Base-by-base conservation (phyloP, 64 coral and sea anemone genomes). In the Dendrophyllia cribrosa region DNA sequence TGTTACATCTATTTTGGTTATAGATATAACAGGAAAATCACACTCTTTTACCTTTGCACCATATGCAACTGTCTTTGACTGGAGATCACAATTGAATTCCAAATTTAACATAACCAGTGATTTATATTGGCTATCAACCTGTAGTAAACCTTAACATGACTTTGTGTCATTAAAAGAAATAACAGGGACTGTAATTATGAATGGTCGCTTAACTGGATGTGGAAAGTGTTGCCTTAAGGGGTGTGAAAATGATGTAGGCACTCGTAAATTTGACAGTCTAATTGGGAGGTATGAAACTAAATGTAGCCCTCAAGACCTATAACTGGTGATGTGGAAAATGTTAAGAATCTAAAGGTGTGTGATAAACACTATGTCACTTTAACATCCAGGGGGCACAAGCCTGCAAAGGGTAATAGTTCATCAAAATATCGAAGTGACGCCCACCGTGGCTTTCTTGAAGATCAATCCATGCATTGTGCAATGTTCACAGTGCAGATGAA, bases 361-460 rank as follows among this genome's bases (percentile, higher is more conserved):
- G 73, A 51, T 75, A 75, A 75, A 47, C 73, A 75, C 15, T 34
- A 34, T 75, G 15, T 20, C 14, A 75, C 19, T 21, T 49, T 52
- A 75, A 20, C 73, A 51, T 75, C 45, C 46, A 75, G 73, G 16
- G 47, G 72, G 72, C 73, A 75, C 16, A 75, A 75, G 73, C 73
- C 73, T 51, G 45, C 45, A 20, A 75, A 75, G 47, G 46, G 46
- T 17, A 75, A 75, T 4, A 75, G 73, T 51, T 75, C 16, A 17
- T 75, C 73, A 50, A 75, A 51, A 51, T 52, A 17, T 7, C 45
- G 73, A 19, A 75, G 73, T 75, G 45, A 75, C 51, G 14, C 48
- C 45, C 73, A 51, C 17, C 47, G 1, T 16, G 73, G 73, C 46
- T 51, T 52, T 51, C 45, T 75, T 75, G 4, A 75, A 75, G 73